These are phyloP conservation scores for Spodoptera picta DNA, from an alignment of 2,888 invertebrate genomes.

Conservation along the genomic window DNA sequence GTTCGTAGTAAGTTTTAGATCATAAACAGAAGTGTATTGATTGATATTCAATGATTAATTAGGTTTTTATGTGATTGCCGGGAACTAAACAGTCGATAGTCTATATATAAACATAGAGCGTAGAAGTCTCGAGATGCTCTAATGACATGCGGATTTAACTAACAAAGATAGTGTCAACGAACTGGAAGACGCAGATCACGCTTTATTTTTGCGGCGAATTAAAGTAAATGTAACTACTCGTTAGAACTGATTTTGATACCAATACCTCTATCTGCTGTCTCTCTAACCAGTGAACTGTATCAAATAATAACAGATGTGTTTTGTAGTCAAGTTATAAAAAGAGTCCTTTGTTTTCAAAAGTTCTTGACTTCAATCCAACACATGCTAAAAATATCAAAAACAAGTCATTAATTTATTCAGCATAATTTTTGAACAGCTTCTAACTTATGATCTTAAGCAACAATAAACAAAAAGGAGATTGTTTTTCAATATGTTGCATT, in stretches of 20 bases:
- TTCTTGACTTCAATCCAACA: no score
- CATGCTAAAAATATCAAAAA: no score
- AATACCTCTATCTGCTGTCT: no score
- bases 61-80: constrained; percentile 12
- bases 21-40: constrained; percentile 17
- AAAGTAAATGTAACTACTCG: constrained; percentile 2
- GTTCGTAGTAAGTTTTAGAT: constrained; percentile 92
- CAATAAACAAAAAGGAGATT: neutral
- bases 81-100: constrained; percentile 62
- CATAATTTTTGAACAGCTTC: no score
- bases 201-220: constrained; percentile 42
- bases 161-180: constrained; percentile 79
- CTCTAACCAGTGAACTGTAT: no score
- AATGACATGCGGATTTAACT: constrained; percentile 60
- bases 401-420: no score
- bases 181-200: constrained; percentile 56
- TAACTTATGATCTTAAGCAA: no score
- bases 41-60: constrained; percentile 18
- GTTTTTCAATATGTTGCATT: neutral
- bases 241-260: no score
- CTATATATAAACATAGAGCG: constrained; percentile 77
- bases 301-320: no score
- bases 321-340: no score
- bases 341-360: no score
- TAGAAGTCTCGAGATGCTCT: constrained; percentile 58